These are phyloP conservation scores for Gambelia wislizenii DNA, from an alignment of 2,797 vertebrate species.

Conservation along the genomic window DNA sequence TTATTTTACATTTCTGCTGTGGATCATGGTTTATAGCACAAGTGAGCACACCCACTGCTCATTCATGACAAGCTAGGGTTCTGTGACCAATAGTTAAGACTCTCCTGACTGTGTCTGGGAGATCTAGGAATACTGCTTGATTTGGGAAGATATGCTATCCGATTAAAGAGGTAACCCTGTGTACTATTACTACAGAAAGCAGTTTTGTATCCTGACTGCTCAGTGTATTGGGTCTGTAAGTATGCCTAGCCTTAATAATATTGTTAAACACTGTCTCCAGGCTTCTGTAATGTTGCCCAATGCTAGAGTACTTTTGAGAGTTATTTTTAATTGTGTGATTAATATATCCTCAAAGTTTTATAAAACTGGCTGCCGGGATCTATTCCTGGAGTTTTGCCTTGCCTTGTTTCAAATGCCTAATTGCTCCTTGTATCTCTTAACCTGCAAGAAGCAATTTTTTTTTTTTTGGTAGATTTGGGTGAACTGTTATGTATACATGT, in stretches of 20 bases:
- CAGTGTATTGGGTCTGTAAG: not conserved
- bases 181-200: not conserved
- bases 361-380: not conserved
- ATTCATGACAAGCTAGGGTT: not conserved
- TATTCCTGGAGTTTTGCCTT: not conserved
- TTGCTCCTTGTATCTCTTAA: not conserved
- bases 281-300: not conserved
- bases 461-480: not conserved
- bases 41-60: too few species aligned
- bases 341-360: not conserved
- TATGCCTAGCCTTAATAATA: not conserved
- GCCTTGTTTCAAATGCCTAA: not conserved
- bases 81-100: not conserved
- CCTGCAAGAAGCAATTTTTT: not conserved
- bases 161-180: not conserved
- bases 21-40: too few species aligned
- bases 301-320: not conserved
- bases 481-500: not conserved
- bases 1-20: too few species aligned
- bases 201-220: not conserved
- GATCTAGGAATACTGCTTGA: not conserved
- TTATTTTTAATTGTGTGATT: not conserved
- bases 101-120: not conserved
- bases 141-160: not conserved
- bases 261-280: not conserved